Percentiles rank a stretch among this genome's conserved stretches.
Conservation (phyloP, 92 coral and sea anemone species). For the Virgularia gustaviana region DNA sequence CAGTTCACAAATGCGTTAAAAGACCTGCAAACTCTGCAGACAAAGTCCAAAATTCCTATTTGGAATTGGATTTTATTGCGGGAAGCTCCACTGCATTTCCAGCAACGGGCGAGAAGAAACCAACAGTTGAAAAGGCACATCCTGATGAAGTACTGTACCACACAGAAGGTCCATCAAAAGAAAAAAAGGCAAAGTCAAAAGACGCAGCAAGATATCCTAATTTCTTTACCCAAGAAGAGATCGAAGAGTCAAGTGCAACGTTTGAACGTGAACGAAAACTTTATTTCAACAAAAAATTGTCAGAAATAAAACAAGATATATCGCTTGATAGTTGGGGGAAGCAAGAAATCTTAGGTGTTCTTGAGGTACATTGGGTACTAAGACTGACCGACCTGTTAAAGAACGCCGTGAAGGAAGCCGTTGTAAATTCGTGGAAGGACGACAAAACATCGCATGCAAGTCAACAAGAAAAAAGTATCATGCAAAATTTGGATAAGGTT, state of each 20-base stretch:
- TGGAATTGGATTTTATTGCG: too few relatives aligned
- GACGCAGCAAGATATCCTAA: not conserved
- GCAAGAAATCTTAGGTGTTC: constrained; percentile 32
- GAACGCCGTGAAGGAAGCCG: constrained; percentile 23
- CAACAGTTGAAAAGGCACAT: too few relatives aligned
- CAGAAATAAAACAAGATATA: not conserved
- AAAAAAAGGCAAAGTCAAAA: too few relatives aligned
- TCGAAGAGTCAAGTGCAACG: not conserved
- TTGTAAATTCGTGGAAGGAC: not conserved
- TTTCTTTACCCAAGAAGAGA: not conserved
- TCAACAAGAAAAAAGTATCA: constrained; percentile 13
- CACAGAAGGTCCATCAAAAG: too few relatives aligned
- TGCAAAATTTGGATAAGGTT: constrained; percentile 36
- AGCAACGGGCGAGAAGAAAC: too few relatives aligned
- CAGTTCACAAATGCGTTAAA: too few relatives aligned
- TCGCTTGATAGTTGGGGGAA: constrained; percentile 34
- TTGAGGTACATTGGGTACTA: constrained; percentile 44
- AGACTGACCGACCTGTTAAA: constrained; percentile 33
- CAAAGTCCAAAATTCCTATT: too few relatives aligned
- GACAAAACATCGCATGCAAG: not conserved
- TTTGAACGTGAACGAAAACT: constrained; percentile 6
- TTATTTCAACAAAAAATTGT: constrained; percentile 22
- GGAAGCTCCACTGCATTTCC: too few relatives aligned
- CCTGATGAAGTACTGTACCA: too few relatives aligned
- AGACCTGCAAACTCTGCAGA: too few relatives aligned